Evolutionary conservation across 2,888 invertebrate species (phyloP), one percentile per base, ranked within the genome.

Genomic region (Diarsia brunnea): DNA sequence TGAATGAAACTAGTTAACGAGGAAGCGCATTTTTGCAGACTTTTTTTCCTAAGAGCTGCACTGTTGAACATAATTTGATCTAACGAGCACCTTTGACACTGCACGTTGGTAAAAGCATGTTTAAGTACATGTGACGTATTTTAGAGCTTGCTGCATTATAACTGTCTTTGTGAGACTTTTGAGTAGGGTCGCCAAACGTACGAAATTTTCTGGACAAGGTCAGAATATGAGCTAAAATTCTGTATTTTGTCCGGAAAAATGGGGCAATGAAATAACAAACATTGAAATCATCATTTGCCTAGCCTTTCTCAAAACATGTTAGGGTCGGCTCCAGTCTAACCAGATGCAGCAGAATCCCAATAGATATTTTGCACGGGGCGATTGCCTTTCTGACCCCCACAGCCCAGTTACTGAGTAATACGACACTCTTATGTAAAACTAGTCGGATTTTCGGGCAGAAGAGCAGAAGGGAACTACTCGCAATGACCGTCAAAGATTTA

Each of bases 1-100:
- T 87, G 89, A 91, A 91, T 91, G 91, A 87, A 90, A 91, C 88
- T 92, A 87, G 91, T 90, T 92, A 92, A 90, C 92, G 91, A 91
- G 89, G 85, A 77, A 79, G 84, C 81, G 75, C 75, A 78, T 83
- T 84, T 83, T 76, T 68, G 67, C 68, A 24, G 49, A 75, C 63
- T 77, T 84, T 84, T 85, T 87, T 77, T 70, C 65, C 75, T 73
- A 73, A 72, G 60, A 71, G 64, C 61, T 79, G 73, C 73, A 79
- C 68, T 73, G 66, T 73, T 73, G 66, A 86, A 84, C 79, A 78
- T 88, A 87, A 86, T 89, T 88, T 87, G 79, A 84, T 87, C 82
- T 89, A 90, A 90, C 88, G 89, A 90, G 85, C 85, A 80, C 83
- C 85, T 87, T 90, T 89, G 84, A 86, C 76, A 75, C 66, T 70